phyloP scores from a whole-genome alignment of 2,113 vertebrate species.

The Crocuta crocuta region DNA sequence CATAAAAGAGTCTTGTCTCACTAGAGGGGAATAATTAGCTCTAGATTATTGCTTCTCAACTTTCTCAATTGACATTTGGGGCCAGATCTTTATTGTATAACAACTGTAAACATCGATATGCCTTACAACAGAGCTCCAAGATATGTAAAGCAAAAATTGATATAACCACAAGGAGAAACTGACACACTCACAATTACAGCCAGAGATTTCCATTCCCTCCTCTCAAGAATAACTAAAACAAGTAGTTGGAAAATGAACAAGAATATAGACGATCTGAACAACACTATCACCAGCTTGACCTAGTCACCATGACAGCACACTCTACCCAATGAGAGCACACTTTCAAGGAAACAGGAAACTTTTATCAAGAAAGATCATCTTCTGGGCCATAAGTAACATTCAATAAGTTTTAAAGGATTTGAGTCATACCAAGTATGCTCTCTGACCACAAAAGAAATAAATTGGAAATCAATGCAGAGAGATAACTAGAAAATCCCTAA shows the following conservation, averaged over 20 bases:
- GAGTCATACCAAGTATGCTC: background rate
- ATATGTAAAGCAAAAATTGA: background rate
- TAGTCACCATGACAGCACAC: background rate
- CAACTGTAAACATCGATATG: background rate
- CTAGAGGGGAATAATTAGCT: background rate
- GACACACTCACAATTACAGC: background rate
- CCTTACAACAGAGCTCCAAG: background rate
- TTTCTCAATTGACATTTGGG: background rate
- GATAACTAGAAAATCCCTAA: constrained; percentile 5
- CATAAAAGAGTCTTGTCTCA: background rate
- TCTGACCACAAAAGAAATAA: background rate
- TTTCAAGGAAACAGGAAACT: background rate
- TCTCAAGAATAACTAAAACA: background rate
- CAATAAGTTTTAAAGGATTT: background rate
- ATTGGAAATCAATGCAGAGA: constrained; percentile 28
- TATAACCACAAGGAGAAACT: background rate
- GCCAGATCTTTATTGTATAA: background rate
- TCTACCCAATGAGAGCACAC: background rate
- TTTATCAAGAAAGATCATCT: background rate
- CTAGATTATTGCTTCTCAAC: background rate
- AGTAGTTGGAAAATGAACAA: background rate
- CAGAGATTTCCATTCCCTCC: background rate
- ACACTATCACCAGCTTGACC: background rate
- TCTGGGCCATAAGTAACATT: background rate
- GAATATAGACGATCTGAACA: background rate